Evolutionary conservation across 2,888 invertebrate genomes (phyloP), one percentile per base, ranked within the genome.

Genomic region (Pristionchus exspectatus): DNA sequence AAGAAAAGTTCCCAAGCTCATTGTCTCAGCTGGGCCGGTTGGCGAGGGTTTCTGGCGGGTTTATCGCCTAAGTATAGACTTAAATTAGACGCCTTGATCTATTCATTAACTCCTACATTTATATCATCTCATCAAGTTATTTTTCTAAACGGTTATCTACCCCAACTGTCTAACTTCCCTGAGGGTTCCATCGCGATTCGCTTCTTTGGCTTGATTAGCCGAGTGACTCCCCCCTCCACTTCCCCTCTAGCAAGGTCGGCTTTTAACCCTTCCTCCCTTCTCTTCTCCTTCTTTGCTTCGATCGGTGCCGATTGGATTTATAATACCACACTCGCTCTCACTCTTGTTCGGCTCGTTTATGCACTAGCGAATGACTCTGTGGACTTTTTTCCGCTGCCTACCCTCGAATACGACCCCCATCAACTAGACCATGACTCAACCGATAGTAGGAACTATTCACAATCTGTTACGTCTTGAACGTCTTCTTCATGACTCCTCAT

Each of bases 181-280:
- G 38, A 1, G 74, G 74, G 74, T 5, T n/a, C 4, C 63, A 63
- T 21, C 63, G n/a, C 74, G 74, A 74, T 74, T 74, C 74, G 74
- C 38, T 74, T 74, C 74, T 74, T 74, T 74, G 16, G 38, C 33
- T 74, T 74, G 74, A 74, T 74, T 74, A 74, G 74, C 74, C 74
- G 74, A 74, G 74, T 74, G 74, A 74, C 74, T 74, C 24, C 33
- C 69, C 69, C n/a, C 66, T n/a, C 44, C 59, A 18, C 72, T 74
- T 38, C 74, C 69, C 69, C 38, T 21, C 21, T 7, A 21, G 74
- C 74, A 74, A 74, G 74, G 74, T 74, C 74, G 74, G 74, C 84
- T 84, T 84, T 54, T 84, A 54, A 84, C 59, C 56, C 59, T n/a
- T 18, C 16, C 27, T 44, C 84, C 12, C 84, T 54, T 12, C 50